Conservation (phyloP, 1,140 invertebrate genomes). For the Hyphantria cunea region DNA sequence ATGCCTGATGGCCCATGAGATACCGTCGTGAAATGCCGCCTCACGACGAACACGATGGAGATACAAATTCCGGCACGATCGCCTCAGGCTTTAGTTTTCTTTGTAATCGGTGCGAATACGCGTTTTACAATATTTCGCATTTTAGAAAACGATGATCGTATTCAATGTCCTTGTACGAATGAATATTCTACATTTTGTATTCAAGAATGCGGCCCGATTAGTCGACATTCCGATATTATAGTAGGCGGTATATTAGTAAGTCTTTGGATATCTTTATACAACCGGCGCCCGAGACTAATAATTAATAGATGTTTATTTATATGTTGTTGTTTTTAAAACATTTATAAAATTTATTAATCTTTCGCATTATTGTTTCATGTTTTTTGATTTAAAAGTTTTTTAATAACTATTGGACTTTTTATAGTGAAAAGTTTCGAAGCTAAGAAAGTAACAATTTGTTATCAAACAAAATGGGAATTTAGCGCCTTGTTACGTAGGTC, state of each 20-base stretch:
- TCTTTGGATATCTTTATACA: slow-evolving; percentile 44
- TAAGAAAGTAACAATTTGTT: too few species aligned
- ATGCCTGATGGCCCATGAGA: slow-evolving; percentile 62
- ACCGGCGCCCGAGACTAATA: slow-evolving; percentile 49
- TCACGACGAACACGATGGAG: slow-evolving; percentile 65
- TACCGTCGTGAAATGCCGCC: slow-evolving; percentile 75
- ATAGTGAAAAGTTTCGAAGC: background rate
- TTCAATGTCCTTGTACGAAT: slow-evolving; percentile 62
- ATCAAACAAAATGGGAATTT: too few species aligned
- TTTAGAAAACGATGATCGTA: slow-evolving; percentile 28
- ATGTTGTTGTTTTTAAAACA: slow-evolving; percentile 11
- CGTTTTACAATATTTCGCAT: slow-evolving; percentile 2
- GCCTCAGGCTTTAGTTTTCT: slow-evolving; percentile 31
- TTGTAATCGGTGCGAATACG: slow-evolving; percentile 10
- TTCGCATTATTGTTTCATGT: background rate
- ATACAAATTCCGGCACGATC: slow-evolving; percentile 66
- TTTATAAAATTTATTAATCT: slow-evolving; percentile 1
- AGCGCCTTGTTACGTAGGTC: background rate
- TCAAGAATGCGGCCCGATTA: slow-evolving; percentile 75
- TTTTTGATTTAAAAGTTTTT: background rate
- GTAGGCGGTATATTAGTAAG: slow-evolving; percentile 70
- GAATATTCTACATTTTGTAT: slow-evolving; percentile 64
- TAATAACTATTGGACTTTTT: background rate
- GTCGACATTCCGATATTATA: slow-evolving; percentile 68
- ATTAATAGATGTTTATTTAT: slow-evolving; percentile 35